Evolutionary conservation across 1,140 invertebrate species (phyloP), one percentile per base, ranked within the genome.

Genomic region (Pinna nobilis): DNA sequence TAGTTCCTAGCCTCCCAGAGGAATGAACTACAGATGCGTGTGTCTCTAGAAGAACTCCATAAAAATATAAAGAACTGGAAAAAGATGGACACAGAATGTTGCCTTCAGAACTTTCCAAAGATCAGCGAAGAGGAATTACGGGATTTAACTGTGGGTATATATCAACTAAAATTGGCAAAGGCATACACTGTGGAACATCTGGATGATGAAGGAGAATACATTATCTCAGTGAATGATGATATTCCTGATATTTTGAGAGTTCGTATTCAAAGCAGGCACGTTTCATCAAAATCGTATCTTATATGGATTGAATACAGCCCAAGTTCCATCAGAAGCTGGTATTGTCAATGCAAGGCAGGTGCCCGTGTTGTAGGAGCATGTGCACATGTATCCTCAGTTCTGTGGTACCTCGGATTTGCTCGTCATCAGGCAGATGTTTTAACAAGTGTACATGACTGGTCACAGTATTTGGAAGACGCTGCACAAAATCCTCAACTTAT

Each of bases 161-260:
- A 59, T 35, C 55, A 59, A 35, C 23, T 59, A 32, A 59, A 59
- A 20, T n/a, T 59, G 35, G 55, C 33, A 30, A 59, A n/a, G 18
- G 30, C 30, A 33, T 59, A 59, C 18, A 59, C 55, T 6, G 33
- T n/a, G 25, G 55, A 64, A 32, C 61, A 64, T 6, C 23, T 64
- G 20, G 49, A 53, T 37, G 64, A 66, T n/a, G 44, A 64, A 6
- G 39, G 39, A 28, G 61, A 64, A 44, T 64, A 47, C n/a, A 13
- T 47, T 3, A 30, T 64, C 44, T 25, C 35, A 32, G 2, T 64
- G 25, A 28, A 28, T 47, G 41, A 47, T 13, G 20, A 49, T 15
- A 28, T 47, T 32, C 28, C 37, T 18, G 15, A 47, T 35, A 41
- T 49, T 28, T 5, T 47, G 30, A 23, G 41, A 5, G 41, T 33